Conservation (phyloP, 2,113 vertebrate species). For the Campylomormyrus tamandua region DNA sequence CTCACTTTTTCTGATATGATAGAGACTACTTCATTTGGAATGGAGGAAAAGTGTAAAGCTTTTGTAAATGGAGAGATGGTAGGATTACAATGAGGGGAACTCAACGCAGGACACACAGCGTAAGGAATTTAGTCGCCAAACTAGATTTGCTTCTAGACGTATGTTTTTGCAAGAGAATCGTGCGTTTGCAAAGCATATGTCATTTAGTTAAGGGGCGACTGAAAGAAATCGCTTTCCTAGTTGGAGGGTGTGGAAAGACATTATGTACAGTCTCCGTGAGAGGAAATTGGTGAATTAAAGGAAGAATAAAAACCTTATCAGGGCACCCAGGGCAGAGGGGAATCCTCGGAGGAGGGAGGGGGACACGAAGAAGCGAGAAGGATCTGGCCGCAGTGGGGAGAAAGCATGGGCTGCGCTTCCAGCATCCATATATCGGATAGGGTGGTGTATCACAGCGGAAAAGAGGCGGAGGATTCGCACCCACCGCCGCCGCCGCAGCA, state of each 20-base stretch:
- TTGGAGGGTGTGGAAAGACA: constrained; percentile 31
- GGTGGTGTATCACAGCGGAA: constrained; percentile 78
- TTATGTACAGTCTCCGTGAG: constrained; percentile 51
- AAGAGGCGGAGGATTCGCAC: constrained; percentile 82
- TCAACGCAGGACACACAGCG: constrained; percentile 39
- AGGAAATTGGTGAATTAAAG: constrained; percentile 42
- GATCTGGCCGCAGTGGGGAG: constrained; percentile 52
- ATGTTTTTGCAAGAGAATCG: constrained; percentile 33
- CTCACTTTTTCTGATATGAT: constrained; percentile 37
- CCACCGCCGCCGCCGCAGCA: constrained; percentile 59
- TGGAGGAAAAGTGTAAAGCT: constrained; percentile 45
- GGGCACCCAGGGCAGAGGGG: constrained; percentile 22
- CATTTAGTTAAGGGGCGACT: constrained; percentile 50
- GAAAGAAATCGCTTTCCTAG: constrained; percentile 59
- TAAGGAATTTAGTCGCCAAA: constrained; percentile 36
- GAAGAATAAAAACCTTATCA: background rate
- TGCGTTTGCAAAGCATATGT: constrained; percentile 38
- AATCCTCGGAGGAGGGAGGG: constrained; percentile 37
- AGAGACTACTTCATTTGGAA: constrained; percentile 34
- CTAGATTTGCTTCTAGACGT: constrained; percentile 43
- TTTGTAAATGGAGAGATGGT: constrained; percentile 50
- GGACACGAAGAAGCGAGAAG: constrained; percentile 43
- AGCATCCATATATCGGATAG: constrained; percentile 91
- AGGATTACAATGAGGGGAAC: constrained; percentile 44
- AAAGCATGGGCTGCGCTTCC: constrained; percentile 95